Conservation (phyloP, 2,888 invertebrate genomes). For the Hypomecis atomaria region DNA sequence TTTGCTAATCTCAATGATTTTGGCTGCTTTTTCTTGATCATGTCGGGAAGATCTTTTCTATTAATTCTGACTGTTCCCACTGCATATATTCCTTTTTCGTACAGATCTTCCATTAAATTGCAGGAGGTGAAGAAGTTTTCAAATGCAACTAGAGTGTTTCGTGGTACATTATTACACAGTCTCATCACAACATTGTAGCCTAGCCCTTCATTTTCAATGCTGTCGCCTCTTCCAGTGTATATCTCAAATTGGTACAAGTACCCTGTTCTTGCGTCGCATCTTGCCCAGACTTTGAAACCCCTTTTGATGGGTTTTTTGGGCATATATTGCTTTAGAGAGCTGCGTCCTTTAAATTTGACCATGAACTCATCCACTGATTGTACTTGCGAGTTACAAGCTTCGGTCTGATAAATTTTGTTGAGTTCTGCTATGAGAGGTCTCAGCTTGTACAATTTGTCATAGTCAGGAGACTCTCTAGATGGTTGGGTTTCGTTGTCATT, state of each 20-base stretch:
- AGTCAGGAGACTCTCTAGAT: too few species aligned
- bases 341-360: slow-evolving; percentile 22
- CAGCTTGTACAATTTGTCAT: too few species aligned
- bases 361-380: too few species aligned
- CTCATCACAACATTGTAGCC: slow-evolving; percentile 43
- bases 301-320: slow-evolving; percentile 26
- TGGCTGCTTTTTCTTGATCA: slow-evolving; percentile 39
- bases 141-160: slow-evolving; percentile 47
- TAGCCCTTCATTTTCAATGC: slow-evolving; percentile 38
- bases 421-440: too few species aligned
- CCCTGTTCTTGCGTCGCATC: slow-evolving; percentile 42
- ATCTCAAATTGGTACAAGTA: slow-evolving; percentile 45
- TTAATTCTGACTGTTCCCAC: too few species aligned
- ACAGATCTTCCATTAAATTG: slow-evolving; percentile 39
- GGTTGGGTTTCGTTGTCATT: too few species aligned
- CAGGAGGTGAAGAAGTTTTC: slow-evolving; percentile 52
- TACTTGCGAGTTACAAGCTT: too few species aligned
- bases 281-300: slow-evolving; percentile 31
- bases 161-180: slow-evolving; percentile 40
- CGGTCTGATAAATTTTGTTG: too few species aligned
- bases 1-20: slow-evolving; percentile 46
- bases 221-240: slow-evolving; percentile 46
- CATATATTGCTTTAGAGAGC: slow-evolving; percentile 24
- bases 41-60: too few species aligned
- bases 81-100: slow-evolving; percentile 45